Base-by-base conservation (phyloP, 2,797 vertebrate species). In the Ptychobarbus kaznakovi region DNA sequence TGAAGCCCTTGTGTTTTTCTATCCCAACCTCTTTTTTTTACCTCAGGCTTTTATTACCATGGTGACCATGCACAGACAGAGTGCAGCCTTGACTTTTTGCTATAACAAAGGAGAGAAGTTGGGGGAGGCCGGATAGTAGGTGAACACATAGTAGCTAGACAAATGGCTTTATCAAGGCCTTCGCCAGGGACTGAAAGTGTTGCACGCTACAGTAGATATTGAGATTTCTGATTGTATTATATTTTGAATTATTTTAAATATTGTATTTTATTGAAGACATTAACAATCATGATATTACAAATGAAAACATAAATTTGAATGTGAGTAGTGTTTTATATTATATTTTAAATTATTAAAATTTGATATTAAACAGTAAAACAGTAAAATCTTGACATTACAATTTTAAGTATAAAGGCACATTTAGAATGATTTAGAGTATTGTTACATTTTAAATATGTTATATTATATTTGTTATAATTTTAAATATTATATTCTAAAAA, bases 81-180 rank as follows among this genome's bases (percentile, higher is more conserved):
- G 76, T 90, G 87, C 89, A 93, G 92, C 90, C 89, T 80, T 91
- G 92, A 94, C 93, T 93, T 93, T 80, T 93, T 86, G 88, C 63
- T 73, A 78, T 91, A 94, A 95, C 95, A 95, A 95, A 94, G 92
- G 72, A 53, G 69, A 65, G 88, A 83, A 86, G 77, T 42, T 80
- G 65, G 76, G 82, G 65, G 44, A 56, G 78, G 86, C 32, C 58
- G 53, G 22, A 35, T 90, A 89, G 86, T 89, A 89, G 76, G 75
- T 86, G 83, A 91, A 84, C 87, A 89, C 91, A 92, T 88, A 93
- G 87, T 89, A 12, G 70, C 56, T 72, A 92, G 91, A 93, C 88
- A 10, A 35, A 77, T 32, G 4, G 82, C 51, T 86, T 87, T 86
- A 46, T 28, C 1, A 84, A 79, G 42, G 42, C 38, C 79, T 61